These are phyloP conservation scores for Synanthedon formicaeformis DNA, from an alignment of 2,888 invertebrate genomes.

Conservation along the genomic window DNA sequence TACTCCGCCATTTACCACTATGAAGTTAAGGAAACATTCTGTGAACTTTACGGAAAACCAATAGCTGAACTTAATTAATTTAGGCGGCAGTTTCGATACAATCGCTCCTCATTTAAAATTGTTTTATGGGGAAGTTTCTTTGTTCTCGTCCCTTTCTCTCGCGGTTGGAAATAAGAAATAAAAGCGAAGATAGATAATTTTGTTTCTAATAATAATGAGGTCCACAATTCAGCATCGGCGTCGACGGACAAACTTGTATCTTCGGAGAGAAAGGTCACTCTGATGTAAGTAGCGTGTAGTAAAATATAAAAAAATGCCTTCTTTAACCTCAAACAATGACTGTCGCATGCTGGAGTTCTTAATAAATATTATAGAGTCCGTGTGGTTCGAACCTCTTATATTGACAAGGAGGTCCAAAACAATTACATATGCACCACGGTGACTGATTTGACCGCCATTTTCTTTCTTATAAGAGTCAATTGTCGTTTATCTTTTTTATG, in stretches of 20 bases:
- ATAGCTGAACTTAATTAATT: conserved; percentile 34
- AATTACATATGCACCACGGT: too few relatives aligned
- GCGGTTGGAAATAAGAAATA: conserved; percentile 2
- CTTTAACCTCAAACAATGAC: too few relatives aligned
- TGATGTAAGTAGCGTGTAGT: conserved; percentile 1
- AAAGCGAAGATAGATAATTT: conserved; percentile 9
- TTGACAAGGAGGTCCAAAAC: too few relatives aligned
- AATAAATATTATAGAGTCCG: too few relatives aligned
- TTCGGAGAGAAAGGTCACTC: conserved; percentile 4
- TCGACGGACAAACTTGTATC: conserved; percentile 7
- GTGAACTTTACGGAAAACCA: conserved; percentile 13
- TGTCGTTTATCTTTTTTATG: too few relatives aligned
- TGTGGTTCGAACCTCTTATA: too few relatives aligned
- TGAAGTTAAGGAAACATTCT: too few relatives aligned
- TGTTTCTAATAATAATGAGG: conserved; percentile 11
- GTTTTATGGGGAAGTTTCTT: conserved; percentile 19
- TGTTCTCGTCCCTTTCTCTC: conserved; percentile 5
- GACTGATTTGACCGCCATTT: too few relatives aligned
- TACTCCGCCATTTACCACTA: too few relatives aligned
- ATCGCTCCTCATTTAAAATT: conserved; percentile 18
- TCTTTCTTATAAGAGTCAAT: too few relatives aligned
- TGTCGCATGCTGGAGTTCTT: too few relatives aligned
- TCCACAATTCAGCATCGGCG: conserved; percentile 8
- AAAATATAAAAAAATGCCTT: neutral
- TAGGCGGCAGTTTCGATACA: conserved; percentile 17